Evolutionary conservation across 2,888 invertebrate genomes (phyloP), one percentile per base, ranked within the genome.

Genomic region (Griposia aprilina): DNA sequence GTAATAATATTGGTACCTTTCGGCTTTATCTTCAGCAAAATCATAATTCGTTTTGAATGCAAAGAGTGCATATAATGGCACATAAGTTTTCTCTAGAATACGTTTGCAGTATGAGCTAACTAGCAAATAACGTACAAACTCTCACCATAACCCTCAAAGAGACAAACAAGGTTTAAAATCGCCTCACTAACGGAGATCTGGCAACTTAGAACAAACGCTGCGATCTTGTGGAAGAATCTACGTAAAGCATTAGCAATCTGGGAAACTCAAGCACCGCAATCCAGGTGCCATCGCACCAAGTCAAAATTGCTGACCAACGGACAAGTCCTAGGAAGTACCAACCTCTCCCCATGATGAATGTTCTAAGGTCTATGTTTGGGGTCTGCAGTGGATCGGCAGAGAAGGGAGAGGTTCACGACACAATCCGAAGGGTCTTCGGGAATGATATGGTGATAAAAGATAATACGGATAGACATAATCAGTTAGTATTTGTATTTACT

Each of bases 381-480:
- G 95, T 95, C 1, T 96, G 96, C 90, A 95, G 95, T 87, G 93
- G 94, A 2, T 95, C 95, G 0, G 92, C 94, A 1, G 96, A 96
- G 78, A 96, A 96, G 85, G 93, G 94, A 0, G 96, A 96, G 78
- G 94, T 95, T 0, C 96, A 96, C 76, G 97, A 97, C 71, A 95
- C 92, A 0, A 92, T 97, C 1, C 89, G 95, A 2, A 90, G 91
- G 75, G 92, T 96, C 3, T 96, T 97, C 76, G 97, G 97, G 5
- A 95, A 92, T 80, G 97, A 97, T 2, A 92, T 97, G 92, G 93
- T 96, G 59, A 89, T 97, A 91, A 97, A 96, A 80, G 97, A 97
- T 20, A 96, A 95, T 71, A 94, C 93, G 0, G 96, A 96, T 70
- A 92, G 91, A 77, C 91, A 94, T 80, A 93, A 88, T 10, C 96